These are phyloP conservation scores for Amphiprion percula DNA, from an alignment of 2,113 vertebrate species.

Conservation along the genomic window DNA sequence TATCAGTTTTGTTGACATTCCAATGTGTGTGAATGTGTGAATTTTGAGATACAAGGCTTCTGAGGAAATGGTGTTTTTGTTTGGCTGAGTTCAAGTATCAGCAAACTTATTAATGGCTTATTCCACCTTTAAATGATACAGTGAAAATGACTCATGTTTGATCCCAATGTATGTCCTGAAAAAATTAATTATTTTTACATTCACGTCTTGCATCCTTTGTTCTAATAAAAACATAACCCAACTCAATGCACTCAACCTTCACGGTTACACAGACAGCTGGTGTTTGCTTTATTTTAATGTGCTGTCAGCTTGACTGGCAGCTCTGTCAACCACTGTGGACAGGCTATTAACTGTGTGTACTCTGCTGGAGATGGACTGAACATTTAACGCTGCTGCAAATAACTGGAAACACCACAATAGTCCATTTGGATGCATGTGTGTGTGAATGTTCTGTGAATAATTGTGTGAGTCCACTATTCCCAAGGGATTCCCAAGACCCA, in stretches of 20 bases:
- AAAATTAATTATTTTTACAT: not conserved
- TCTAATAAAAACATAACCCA: not conserved
- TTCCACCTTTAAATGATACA: too few relatives aligned
- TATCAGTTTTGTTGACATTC: too few relatives aligned
- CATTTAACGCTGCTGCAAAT: slow-evolving; percentile 43
- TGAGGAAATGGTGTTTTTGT: too few relatives aligned
- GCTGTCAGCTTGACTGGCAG: slow-evolving; percentile 56
- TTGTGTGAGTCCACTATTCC: slow-evolving; percentile 27
- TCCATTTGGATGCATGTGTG: slow-evolving; percentile 4
- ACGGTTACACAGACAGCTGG: not conserved
- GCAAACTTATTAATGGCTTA: too few relatives aligned
- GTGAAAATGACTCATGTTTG: too few relatives aligned
- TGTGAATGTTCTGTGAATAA: slow-evolving; percentile 29
- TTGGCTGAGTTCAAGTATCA: too few relatives aligned
- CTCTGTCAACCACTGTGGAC: slow-evolving; percentile 23
- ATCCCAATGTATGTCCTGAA: too few relatives aligned
- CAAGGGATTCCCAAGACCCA: slow-evolving; percentile 20
- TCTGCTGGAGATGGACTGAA: slow-evolving; percentile 22
- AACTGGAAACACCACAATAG: slow-evolving; percentile 30
- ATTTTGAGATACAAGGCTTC: too few relatives aligned
- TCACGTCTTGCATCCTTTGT: not conserved
- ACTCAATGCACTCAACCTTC: not conserved
- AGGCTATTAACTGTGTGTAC: slow-evolving; percentile 58
- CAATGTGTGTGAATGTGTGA: too few relatives aligned
- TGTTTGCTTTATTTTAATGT: slow-evolving; percentile 40